Base-by-base conservation (phyloP, 2,113 vertebrate genomes). In the Tyto alba region DNA sequence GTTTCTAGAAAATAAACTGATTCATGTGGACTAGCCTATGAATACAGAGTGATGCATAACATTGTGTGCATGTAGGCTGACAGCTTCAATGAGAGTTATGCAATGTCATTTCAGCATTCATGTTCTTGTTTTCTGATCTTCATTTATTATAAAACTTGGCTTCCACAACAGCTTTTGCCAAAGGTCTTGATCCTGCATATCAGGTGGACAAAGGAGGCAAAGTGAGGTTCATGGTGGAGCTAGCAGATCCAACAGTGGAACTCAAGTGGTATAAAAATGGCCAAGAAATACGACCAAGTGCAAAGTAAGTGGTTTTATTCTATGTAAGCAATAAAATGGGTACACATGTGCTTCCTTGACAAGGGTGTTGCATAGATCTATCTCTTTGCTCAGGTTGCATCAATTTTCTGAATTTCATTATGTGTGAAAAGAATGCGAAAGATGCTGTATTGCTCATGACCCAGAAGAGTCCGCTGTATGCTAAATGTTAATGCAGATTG, bases 201-300 rank as follows among this genome's bases (percentile, higher is more conserved):
- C 99, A 99, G 92, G 98, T 98, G 89, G 99, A 99, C 94, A 99
- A 99, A 98, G 99, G 99, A 79, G 99, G 98, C 64, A 99, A 98
- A 97, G 99, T 99, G 62, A 98, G 99, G 59, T 98, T 99, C 96
- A 97, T 98, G 34, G 99, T 99, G 63, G 99, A 99, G n/a, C 95
- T 99, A 77, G 98, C 99, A 59, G 99, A 99, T 91, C 99, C 99
- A 73, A 99, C 99, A 21, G 97, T 99, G 85, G 99, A 99, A n/a
- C 98, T 99, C 79, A 99, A 99, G 98, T 99, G 99, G 99, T 99
- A 99, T 96, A 99, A 99, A 98, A 99, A 99, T 74, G 99, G 99
- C 38, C 99, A 99, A 94, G 99, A 99, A 97, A 99, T 99, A 95
- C 98, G 99, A 67, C 99, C 99, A 20, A 98, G 98, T 92, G 98